A percentile compares a stretch with the other conserved stretches of the same genome.
These are phyloP conservation scores for Oreochromis spilurus DNA, from an alignment of 2,113 vertebrate genomes.

Conservation along the genomic window DNA sequence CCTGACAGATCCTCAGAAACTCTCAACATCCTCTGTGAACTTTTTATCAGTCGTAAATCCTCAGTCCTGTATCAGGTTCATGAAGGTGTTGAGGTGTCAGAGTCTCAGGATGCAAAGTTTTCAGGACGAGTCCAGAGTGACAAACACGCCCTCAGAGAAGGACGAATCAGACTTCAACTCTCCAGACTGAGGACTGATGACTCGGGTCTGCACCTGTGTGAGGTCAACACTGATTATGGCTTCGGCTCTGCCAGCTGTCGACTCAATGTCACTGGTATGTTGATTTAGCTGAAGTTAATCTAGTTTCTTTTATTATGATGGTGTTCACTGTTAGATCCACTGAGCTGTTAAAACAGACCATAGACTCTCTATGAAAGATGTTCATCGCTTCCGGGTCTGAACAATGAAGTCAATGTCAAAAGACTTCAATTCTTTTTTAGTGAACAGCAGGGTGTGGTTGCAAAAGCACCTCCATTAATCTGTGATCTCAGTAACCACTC, in stretches of 20 bases:
- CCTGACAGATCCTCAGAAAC: fast-evolving
- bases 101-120: fast-evolving
- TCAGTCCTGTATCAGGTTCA: fast-evolving
- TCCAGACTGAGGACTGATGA: not conserved
- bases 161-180: fast-evolving
- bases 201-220: not conserved
- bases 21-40: too few species aligned
- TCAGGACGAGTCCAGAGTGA: not conserved
- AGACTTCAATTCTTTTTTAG: not conserved
- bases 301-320: fast-evolving
- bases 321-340: fast-evolving
- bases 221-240: not conserved
- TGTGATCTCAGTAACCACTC: not conserved
- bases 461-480: not conserved
- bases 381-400: not conserved
- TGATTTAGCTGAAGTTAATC: not conserved
- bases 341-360: fast-evolving
- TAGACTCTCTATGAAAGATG: not conserved
- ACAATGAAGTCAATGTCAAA: not conserved
- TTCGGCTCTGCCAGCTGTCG: fast-evolving
- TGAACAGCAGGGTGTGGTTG: not conserved
- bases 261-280: not conserved
- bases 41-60: fast-evolving
- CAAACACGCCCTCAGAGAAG: fast-evolving
- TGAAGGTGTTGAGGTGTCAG: not conserved